A percentile compares a stretch with the other conserved stretches of the same genome.
Evolutionary conservation across 2,888 invertebrate genomes (phyloP).

Genomic region (Phasia obesa): DNA sequence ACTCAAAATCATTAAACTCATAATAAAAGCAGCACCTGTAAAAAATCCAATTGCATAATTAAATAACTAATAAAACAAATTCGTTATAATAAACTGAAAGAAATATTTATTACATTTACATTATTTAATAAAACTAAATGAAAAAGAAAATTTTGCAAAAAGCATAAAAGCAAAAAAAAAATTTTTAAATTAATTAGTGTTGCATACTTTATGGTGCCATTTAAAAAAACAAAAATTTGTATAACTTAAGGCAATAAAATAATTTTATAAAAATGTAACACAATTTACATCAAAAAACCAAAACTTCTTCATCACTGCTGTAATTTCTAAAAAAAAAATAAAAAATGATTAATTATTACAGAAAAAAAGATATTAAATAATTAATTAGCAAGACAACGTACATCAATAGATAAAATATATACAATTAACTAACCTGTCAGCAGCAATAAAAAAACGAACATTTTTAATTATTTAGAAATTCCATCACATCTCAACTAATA

Average conservation of each 20-base stretch:
- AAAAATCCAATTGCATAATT: slow-evolving; percentile 40
- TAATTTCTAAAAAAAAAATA: not conserved
- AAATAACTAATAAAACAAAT: slow-evolving; percentile 38
- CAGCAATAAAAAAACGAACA: not conserved
- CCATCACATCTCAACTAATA: not conserved
- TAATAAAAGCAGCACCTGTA: not conserved
- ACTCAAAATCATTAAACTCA: not conserved
- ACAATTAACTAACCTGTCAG: slow-evolving; percentile 8
- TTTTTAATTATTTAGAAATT: not conserved
- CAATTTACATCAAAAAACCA: not conserved
- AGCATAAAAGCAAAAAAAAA: not conserved
- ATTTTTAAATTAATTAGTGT: not conserved
- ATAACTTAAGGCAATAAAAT: not conserved
- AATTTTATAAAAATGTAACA: not conserved
- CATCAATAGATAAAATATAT: slow-evolving; percentile 10
- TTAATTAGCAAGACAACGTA: slow-evolving; percentile 21
- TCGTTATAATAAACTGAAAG: slow-evolving; percentile 10
- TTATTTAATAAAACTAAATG: slow-evolving; percentile 6
- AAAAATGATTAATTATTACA: too few relatives aligned
- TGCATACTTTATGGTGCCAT: slow-evolving; percentile 2
- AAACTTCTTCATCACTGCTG: not conserved
- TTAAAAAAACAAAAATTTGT: not conserved
- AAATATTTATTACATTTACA: slow-evolving; percentile 8
- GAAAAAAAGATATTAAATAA: not conserved
- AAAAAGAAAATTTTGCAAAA: slow-evolving; percentile 7